Evolutionary conservation across 2,888 invertebrate species (phyloP).

Genomic region (Epinotia bilunana): DNA sequence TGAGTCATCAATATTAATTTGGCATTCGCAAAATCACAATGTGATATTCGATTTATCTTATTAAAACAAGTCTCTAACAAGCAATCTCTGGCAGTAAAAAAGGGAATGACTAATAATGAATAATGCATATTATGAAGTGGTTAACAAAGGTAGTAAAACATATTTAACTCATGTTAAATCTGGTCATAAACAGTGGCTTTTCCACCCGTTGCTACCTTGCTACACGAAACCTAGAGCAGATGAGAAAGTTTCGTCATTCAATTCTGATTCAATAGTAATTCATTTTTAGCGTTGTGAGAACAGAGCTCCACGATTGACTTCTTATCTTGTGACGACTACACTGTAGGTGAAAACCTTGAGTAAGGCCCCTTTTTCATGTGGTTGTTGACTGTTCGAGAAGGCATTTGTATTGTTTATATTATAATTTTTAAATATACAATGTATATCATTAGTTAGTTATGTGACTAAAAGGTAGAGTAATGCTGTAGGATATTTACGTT

Average conservation of each 20-base stretch:
- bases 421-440: no score
- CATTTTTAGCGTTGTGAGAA: not conserved
- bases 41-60: conserved; percentile 23
- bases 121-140: not conserved
- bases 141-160: not conserved
- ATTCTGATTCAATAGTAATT: not conserved
- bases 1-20: conserved; percentile 76
- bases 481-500: not conserved
- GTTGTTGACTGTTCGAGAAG: no score
- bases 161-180: not conserved
- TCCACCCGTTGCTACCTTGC: not conserved
- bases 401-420: no score
- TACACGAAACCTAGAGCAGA: not conserved
- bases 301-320: not conserved
- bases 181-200: no score
- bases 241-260: not conserved
- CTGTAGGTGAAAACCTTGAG: no score
- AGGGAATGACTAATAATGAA: not conserved
- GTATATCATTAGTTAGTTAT: no score
- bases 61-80: conserved; percentile 1
- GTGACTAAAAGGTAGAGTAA: no score
- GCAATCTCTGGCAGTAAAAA: conserved; percentile 13
- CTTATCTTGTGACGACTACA: not conserved
- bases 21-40: conserved; percentile 52
- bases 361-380: no score